phyloP scores from a whole-genome alignment of 2,797 vertebrate species.

The Platalea minor region DNA sequence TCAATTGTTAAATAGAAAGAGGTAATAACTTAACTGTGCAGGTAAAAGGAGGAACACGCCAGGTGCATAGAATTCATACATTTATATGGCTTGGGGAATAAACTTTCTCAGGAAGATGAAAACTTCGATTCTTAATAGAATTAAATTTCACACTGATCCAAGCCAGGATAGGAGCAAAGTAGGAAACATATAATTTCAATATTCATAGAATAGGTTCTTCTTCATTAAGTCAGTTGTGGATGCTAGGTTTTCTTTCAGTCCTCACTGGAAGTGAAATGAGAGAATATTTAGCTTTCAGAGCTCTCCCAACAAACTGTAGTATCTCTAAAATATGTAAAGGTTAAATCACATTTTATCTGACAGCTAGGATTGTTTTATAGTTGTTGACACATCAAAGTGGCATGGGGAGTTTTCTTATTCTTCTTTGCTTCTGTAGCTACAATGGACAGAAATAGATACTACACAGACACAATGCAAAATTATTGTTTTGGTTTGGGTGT shows the following conservation, averaged over 20 bases:
- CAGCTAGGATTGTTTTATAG: not conserved
- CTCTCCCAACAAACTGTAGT: not conserved
- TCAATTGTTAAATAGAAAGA: slow-evolving; percentile 62
- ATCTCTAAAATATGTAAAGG: not conserved
- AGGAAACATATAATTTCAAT: slow-evolving; percentile 25
- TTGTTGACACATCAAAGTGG: not conserved
- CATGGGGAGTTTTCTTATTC: not conserved
- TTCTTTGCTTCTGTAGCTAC: not conserved
- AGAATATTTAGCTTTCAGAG: not conserved
- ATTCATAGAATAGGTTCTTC: slow-evolving; percentile 38
- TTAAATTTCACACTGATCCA: slow-evolving; percentile 30
- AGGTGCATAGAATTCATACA: not conserved
- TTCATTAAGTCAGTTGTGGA: not conserved
- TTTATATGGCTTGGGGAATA: not conserved
- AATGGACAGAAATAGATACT: not conserved
- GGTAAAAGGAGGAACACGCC: not conserved
- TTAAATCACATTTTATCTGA: not conserved
- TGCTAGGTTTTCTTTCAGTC: not conserved
- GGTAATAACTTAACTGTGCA: slow-evolving; percentile 62
- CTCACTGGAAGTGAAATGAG: slow-evolving; percentile 31
- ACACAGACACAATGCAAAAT: not conserved
- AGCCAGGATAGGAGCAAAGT: slow-evolving; percentile 19
- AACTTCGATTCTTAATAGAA: slow-evolving; percentile 36
- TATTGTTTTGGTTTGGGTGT: not conserved
- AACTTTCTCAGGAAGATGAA: slow-evolving; percentile 6